These are phyloP conservation scores for Brachypteracias leptosomus DNA, from an alignment of 2,113 vertebrate genomes.

Conservation along the genomic window DNA sequence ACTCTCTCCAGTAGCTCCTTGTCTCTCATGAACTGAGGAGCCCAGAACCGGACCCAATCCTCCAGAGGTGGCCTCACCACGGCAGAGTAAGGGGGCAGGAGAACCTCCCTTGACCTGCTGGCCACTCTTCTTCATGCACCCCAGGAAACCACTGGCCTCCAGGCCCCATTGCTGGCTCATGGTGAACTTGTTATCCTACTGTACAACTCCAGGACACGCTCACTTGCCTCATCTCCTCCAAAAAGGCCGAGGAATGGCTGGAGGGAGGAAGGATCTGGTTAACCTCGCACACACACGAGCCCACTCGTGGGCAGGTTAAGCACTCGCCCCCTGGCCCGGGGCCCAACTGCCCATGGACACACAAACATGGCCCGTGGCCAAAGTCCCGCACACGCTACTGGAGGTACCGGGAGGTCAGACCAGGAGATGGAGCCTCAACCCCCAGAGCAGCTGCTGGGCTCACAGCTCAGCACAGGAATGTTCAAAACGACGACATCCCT, in stretches of 20 bases:
- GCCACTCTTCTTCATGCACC: not conserved
- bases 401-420: not conserved
- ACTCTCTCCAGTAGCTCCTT: not conserved
- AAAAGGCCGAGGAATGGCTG: fast-evolving
- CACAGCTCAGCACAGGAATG: not conserved
- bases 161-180: not conserved
- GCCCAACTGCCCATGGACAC: not conserved
- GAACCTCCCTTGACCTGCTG: not conserved
- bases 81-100: not conserved
- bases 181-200: not conserved
- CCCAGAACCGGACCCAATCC: not conserved
- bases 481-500: not conserved
- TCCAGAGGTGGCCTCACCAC: not conserved
- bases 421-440: not conserved
- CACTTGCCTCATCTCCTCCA: fast-evolving
- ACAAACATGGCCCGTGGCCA: not conserved
- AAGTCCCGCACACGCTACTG: not conserved
- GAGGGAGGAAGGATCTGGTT: not conserved
- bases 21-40: not conserved
- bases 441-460: not conserved
- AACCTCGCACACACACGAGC: fast-evolving
- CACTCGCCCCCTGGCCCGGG: not conserved
- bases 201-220: fast-evolving
- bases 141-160: not conserved
- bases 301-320: not conserved